Conservation (phyloP, 2,888 invertebrate genomes). For the Hesperia comma region DNA sequence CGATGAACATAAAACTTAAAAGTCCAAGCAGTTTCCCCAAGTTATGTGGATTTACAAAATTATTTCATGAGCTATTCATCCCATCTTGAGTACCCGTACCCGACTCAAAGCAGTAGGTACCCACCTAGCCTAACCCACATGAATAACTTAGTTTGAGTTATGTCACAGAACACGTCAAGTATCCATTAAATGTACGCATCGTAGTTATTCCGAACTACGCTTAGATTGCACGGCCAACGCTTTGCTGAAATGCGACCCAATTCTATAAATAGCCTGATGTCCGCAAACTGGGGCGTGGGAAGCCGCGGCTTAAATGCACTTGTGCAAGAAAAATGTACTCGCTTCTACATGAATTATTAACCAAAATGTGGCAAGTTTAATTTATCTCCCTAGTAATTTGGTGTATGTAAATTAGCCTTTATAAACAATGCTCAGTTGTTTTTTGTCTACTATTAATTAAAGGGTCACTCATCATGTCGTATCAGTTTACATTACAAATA, state of each 20-base stretch:
- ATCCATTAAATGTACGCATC: background rate
- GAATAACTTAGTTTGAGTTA: background rate
- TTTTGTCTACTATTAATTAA: no score
- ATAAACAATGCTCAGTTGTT: no score
- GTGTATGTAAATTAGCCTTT: background rate
- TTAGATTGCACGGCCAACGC: slow-evolving; percentile 1
- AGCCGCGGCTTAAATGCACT: slow-evolving; percentile 38
- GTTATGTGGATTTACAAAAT: no score
- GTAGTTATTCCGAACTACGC: background rate
- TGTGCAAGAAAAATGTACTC: slow-evolving; percentile 28
- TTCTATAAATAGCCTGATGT: slow-evolving; percentile 32
- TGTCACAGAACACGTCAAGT: background rate
- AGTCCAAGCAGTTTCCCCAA: no score
- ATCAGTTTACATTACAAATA: no score
- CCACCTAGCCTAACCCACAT: background rate
- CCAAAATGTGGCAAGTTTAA: slow-evolving; percentile 10
- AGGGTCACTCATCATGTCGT: no score
- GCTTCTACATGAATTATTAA: background rate
- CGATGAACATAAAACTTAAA: no score
- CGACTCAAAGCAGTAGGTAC: no score
- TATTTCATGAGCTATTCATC: no score
- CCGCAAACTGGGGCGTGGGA: slow-evolving; percentile 41
- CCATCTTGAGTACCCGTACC: no score
- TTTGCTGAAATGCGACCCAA: slow-evolving; percentile 32
- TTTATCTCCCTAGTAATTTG: background rate